Evolutionary conservation across 2,113 vertebrate species (phyloP).

Genomic region (Otocyon megalotis): DNA sequence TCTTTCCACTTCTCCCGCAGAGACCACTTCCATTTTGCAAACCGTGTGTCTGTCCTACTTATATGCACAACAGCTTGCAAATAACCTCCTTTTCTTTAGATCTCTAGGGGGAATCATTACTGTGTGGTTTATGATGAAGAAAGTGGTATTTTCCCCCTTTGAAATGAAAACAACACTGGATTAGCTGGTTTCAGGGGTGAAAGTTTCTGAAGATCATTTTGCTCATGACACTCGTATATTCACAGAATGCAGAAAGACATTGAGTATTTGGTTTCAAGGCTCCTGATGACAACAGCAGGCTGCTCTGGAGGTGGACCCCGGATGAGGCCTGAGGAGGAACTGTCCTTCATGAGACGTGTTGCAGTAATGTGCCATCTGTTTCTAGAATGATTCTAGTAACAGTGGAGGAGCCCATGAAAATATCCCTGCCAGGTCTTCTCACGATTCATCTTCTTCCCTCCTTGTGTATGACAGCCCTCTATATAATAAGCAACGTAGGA

Average conservation of each 20-base stretch:
- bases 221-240: neutral
- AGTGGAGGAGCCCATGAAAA: conserved; percentile 71
- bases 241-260: neutral
- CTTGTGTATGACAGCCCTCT: neutral
- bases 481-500: neutral
- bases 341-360: conserved; percentile 61
- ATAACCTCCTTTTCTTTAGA: neutral
- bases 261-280: neutral
- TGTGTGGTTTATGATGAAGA: neutral
- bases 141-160: neutral
- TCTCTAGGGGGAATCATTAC: neutral
- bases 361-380: conserved; percentile 80
- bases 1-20: neutral
- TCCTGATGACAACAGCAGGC: conserved; percentile 67
- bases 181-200: conserved; percentile 5
- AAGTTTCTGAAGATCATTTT: conserved; percentile 19
- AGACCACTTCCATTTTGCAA: neutral
- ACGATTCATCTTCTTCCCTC: neutral
- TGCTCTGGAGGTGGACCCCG: conserved; percentile 48
- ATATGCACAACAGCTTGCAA: neutral
- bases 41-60: neutral
- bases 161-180: neutral
- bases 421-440: conserved; percentile 54
- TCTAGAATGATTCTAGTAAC: conserved; percentile 71
- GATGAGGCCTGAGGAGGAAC: conserved; percentile 13